Evolutionary conservation across 1,140 invertebrate species (phyloP).

Genomic region (Heliothis virescens): DNA sequence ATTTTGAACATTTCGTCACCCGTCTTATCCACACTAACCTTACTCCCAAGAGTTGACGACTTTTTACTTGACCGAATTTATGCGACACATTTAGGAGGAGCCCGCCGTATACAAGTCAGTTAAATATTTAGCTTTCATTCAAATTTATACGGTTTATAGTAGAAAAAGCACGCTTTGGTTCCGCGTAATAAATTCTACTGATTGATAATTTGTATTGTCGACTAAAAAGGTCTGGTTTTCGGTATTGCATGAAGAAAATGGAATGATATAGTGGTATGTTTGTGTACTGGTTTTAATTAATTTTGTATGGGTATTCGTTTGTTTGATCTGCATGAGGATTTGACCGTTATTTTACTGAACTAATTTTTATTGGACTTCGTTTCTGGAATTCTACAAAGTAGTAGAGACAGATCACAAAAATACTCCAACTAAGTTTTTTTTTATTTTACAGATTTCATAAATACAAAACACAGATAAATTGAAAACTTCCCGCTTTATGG

Average conservation of each 20-base stretch:
- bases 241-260: not conserved
- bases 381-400: no score
- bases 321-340: not conserved
- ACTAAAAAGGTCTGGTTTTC: conserved; percentile 45
- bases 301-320: conserved; percentile 5
- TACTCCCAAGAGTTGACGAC: conserved; percentile 74
- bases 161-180: conserved; percentile 78
- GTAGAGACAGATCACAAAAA: no score
- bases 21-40: conserved; percentile 64
- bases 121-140: conserved; percentile 83
- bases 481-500: no score
- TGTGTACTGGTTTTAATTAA: conserved; percentile 22
- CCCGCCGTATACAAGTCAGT: conserved; percentile 80
- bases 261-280: not conserved
- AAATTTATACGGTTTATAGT: conserved; percentile 82
- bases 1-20: not conserved
- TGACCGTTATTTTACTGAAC: no score
- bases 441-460: not conserved
- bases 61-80: conserved; percentile 83
- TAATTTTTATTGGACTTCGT: no score
- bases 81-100: conserved; percentile 83
- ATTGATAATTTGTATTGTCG: conserved; percentile 73
- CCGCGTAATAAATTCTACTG: conserved; percentile 74
- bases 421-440: no score
- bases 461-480: not conserved